Conservation (phyloP, 2,797 vertebrate genomes). For the Rhynchotus rufescens region DNA sequence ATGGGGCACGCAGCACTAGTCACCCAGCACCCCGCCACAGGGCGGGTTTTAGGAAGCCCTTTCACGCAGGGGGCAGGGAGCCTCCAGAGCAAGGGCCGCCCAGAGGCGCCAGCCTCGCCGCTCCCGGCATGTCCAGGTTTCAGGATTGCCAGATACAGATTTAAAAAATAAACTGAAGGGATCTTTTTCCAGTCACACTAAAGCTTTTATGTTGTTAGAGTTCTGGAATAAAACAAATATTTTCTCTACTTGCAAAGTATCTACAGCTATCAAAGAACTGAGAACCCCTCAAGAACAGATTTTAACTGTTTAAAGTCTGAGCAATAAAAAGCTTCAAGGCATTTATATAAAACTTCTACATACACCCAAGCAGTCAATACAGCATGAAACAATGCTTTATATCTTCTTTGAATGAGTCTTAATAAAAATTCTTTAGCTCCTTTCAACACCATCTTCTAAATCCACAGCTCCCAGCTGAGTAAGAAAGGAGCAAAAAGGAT, state of each 20-base stretch:
- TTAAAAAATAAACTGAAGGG: neutral
- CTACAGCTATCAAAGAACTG: neutral
- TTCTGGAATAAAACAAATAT: neutral
- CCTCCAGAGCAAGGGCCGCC: neutral
- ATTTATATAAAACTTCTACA: neutral
- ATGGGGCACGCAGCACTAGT: neutral
- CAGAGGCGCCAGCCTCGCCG: neutral
- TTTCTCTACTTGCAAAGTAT: neutral
- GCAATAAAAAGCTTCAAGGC: neutral
- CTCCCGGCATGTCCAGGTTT: neutral
- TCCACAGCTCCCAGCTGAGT: neutral
- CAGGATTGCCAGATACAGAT: neutral
- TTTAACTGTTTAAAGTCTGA: neutral
- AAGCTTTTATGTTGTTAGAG: neutral
- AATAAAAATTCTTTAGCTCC: neutral
- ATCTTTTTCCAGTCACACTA: neutral
- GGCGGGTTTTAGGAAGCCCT: neutral
- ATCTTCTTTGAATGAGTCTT: neutral
- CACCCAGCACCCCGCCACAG: no score
- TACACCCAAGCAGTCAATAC: neutral
- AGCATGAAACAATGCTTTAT: neutral
- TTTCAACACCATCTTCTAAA: neutral
- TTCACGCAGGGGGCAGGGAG: neutral
- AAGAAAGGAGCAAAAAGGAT: neutral
- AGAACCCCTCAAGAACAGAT: neutral